Percentiles rank a stretch among this genome's conserved stretches.
Conservation (phyloP, 2,113 vertebrate genomes). For the Clarias magur region DNA sequence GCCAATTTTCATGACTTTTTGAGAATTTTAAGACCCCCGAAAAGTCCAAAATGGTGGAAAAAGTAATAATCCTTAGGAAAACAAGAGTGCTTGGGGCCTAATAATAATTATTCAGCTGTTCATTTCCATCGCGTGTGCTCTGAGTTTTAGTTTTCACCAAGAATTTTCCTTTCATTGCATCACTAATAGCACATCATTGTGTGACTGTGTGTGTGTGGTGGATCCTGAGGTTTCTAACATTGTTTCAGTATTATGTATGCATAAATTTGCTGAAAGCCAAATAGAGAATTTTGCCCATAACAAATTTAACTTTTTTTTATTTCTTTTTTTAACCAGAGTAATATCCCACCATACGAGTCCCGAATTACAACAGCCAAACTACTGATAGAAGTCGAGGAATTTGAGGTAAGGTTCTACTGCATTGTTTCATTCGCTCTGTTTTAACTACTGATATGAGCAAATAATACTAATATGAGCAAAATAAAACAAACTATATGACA, state of each 20-base stretch:
- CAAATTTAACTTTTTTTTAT: slow-evolving; percentile 27
- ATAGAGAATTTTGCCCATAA: not conserved
- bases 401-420: slow-evolving; percentile 63
- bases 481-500: not conserved
- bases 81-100: no score
- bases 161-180: slow-evolving; percentile 21
- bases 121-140: not conserved
- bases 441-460: no score
- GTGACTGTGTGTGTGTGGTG: not conserved
- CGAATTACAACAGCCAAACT: slow-evolving; percentile 72
- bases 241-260: not conserved
- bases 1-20: no score
- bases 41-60: not conserved
- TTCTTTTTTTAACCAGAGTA: slow-evolving; percentile 51
- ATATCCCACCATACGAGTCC: slow-evolving; percentile 67
- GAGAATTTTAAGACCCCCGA: no score
- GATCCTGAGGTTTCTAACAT: not conserved
- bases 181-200: slow-evolving; percentile 1
- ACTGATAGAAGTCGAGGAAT: slow-evolving; percentile 68
- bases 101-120: not conserved
- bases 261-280: slow-evolving; percentile 5
- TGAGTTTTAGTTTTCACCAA: not conserved
- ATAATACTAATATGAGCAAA: not conserved
- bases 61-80: no score
- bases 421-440: not conserved